Evolutionary conservation across 1,140 invertebrate genomes (phyloP), one percentile per base, ranked within the genome.

Genomic region (Drosophila kohkoa): DNA sequence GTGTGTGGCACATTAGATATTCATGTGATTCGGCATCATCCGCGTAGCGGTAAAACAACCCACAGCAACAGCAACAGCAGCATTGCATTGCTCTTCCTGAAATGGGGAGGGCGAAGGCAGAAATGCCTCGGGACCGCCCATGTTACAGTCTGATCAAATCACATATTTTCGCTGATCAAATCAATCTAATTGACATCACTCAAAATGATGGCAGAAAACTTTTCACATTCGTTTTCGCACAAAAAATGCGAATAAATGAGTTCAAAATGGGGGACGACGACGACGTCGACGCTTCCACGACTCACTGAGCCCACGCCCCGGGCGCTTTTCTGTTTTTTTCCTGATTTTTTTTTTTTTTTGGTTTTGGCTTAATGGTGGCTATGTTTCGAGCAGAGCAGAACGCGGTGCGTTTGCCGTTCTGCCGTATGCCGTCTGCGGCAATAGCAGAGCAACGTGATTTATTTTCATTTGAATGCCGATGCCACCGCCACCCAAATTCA

Each of bases 171-270:
- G 86, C 90, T 92, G 90, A 92, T 92, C 90, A 92, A 92, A 92
- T 92, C 90, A 92, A 92, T 92, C 90, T 92, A 92, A 92, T 92
- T 92, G 90, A 92, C 90, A 91, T 92, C 87, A 91, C 86, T 90
- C 90, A 92, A 92, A 92, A 90, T 92, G 90, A 88, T 91, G 90
- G 86, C 87, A 82, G 79, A 90, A 92, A 91, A 90, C 75, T 91
- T 87, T 88, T 73, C 81, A 85, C 81, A 86, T 87, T 90, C 87
- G 78, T 82, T 90, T 79, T 89, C 32, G 28, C 13, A 65, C 43
- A 45, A 51, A 86, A 87, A 82, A 78, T 77, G 77, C 74, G 87
- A 82, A 90, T 90, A 90, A 90, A 90, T 82, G 83, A 80, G 78
- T 81, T 79, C 70, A 75, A 58, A 79, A 70, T 67, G 77, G 51